Conservation (phyloP, 2,113 vertebrate species). For the Corapipo altera region DNA sequence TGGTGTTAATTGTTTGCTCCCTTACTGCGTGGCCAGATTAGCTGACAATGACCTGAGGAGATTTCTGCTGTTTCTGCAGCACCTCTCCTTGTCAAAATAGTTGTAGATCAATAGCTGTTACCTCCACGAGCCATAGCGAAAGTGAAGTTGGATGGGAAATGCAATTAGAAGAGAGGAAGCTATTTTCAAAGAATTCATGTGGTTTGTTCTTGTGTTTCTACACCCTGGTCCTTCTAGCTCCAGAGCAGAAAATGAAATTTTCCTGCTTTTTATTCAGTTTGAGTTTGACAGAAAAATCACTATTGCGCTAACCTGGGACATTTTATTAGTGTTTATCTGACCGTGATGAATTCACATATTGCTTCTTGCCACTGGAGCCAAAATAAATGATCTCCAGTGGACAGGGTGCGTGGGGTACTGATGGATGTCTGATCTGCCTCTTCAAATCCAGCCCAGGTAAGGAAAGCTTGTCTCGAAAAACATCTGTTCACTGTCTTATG, state of each 20-base stretch:
- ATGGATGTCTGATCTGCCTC: not conserved
- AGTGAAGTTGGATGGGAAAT: constrained; percentile 24
- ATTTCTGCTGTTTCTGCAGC: constrained; percentile 45
- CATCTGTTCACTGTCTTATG: not conserved
- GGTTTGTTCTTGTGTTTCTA: not conserved
- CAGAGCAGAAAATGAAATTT: constrained; percentile 18
- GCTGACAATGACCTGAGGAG: constrained; percentile 53
- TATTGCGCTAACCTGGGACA: not conserved
- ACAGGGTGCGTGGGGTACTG: not conserved
- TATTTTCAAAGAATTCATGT: constrained; percentile 11
- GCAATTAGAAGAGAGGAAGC: constrained; percentile 42
- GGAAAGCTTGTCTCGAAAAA: not conserved
- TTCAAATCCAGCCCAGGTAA: not conserved
- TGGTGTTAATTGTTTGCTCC: constrained; percentile 52
- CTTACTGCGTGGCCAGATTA: constrained; percentile 43
- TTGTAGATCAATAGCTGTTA: constrained; percentile 60
- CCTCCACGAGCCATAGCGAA: not conserved
- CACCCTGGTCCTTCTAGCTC: not conserved
- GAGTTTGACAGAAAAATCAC: constrained; percentile 20
- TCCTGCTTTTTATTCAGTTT: constrained; percentile 4
- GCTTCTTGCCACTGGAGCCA: not conserved
- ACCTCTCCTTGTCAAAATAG: constrained; percentile 20
- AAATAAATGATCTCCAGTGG: constrained; percentile 3
- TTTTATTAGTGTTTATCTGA: constrained; percentile 44
- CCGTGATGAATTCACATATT: constrained; percentile 5